Evolutionary conservation across 2,113 vertebrate genomes (phyloP).

Genomic region (Notarius lentiginosus): DNA sequence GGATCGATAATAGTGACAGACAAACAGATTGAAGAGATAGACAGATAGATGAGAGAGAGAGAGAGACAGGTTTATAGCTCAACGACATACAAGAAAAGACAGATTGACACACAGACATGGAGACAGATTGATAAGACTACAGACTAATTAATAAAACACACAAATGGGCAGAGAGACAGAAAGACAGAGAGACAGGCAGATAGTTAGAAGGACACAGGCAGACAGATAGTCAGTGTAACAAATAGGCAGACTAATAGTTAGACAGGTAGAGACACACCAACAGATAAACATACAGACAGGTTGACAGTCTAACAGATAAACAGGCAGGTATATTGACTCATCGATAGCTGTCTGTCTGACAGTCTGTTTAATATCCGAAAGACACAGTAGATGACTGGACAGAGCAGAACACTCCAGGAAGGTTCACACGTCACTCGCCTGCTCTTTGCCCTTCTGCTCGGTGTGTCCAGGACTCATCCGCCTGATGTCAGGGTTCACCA

Average conservation of each 20-base stretch:
- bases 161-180: background rate
- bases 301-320: background rate
- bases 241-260: background rate
- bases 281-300: background rate
- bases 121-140: background rate
- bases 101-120: background rate
- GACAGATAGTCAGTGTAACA: background rate
- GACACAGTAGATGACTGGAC: background rate
- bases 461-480: conserved; percentile 58
- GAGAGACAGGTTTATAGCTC: background rate
- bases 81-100: background rate
- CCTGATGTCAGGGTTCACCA: conserved; percentile 75
- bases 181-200: background rate
- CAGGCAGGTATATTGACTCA: background rate
- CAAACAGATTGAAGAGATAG: background rate
- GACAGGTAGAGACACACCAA: background rate
- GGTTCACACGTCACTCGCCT: background rate
- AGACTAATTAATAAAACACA: background rate
- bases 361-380: background rate
- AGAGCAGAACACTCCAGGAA: background rate
- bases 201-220: background rate
- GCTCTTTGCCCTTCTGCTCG: conserved; percentile 26
- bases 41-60: background rate
- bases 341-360: no score
- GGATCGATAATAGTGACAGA: background rate